Conservation (phyloP, 2,888 invertebrate genomes). For the Campaea margaritaria region DNA sequence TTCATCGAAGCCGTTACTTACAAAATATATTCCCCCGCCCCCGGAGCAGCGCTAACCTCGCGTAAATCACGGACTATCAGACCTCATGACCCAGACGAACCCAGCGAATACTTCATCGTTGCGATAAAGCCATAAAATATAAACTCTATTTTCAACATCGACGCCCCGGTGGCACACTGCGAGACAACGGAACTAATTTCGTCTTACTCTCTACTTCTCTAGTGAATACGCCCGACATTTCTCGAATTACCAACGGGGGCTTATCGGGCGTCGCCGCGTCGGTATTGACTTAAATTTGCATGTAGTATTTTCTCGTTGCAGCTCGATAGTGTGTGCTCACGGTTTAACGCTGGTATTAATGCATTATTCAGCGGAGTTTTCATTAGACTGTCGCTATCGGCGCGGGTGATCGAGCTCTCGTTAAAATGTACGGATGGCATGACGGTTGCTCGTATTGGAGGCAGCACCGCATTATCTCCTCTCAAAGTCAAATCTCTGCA, state of each 20-base stretch:
- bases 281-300: conserved; percentile 81
- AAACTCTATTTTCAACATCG: conserved; percentile 55
- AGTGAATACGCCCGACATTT: conserved; percentile 58
- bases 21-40: conserved; percentile 46
- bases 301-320: conserved; percentile 78
- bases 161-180: conserved; percentile 48
- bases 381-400: conserved; percentile 82
- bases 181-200: conserved; percentile 60
- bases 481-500: conserved; percentile 36
- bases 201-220: conserved; percentile 47
- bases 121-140: conserved; percentile 61
- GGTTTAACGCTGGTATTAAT: conserved; percentile 85
- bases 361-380: conserved; percentile 85
- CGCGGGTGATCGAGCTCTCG: conserved; percentile 80
- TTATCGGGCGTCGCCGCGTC: conserved; percentile 73
- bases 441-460: conserved; percentile 77
- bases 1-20: conserved; percentile 57
- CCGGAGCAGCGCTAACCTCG: conserved; percentile 39
- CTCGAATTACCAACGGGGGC: conserved; percentile 71
- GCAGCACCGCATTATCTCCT: conserved; percentile 30
- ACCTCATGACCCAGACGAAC: conserved; percentile 53
- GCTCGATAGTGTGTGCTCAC: conserved; percentile 80
- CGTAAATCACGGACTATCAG: conserved; percentile 57
- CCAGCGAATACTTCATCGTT: conserved; percentile 53
- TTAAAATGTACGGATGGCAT: conserved; percentile 84